Conservation (phyloP, 2,797 vertebrate genomes). For the Peromyscus aztecus region DNA sequence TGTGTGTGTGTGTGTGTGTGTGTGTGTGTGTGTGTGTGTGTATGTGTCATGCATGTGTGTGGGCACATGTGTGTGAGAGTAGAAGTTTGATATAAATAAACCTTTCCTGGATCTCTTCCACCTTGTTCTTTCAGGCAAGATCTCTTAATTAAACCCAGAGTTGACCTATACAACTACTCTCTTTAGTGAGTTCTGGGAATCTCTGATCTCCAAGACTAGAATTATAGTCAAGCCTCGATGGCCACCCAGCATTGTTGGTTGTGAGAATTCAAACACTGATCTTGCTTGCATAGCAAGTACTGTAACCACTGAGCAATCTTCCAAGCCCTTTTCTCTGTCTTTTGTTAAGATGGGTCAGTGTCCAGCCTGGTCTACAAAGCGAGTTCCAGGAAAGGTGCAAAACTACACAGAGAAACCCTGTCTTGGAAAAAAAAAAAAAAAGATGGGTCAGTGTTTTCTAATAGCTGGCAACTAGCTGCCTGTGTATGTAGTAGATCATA, state of each 20-base stretch:
- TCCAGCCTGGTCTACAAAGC: no score
- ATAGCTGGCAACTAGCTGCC: neutral
- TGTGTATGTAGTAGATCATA: neutral
- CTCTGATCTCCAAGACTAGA: neutral
- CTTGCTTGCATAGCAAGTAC: neutral
- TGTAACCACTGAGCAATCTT: neutral
- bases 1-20: no score
- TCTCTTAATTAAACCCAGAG: neutral
- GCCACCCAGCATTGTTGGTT: neutral
- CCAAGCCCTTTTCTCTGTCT: neutral
- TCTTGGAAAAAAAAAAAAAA: no score
- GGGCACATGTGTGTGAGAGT: neutral
- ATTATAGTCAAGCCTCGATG: neutral
- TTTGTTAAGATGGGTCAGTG: neutral
- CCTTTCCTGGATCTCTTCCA: no score
- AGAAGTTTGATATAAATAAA: neutral
- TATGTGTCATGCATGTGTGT: no score
- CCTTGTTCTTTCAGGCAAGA: neutral
- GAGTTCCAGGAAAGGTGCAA: no score
- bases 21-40: neutral
- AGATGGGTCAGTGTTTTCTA: constrained; percentile 12
- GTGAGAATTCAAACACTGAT: neutral
- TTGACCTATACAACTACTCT: neutral
- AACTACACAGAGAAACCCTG: no score
- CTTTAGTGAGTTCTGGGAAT: neutral